These are phyloP conservation scores for Siniperca knerii DNA, from an alignment of 2,113 vertebrate genomes.

Conservation along the genomic window DNA sequence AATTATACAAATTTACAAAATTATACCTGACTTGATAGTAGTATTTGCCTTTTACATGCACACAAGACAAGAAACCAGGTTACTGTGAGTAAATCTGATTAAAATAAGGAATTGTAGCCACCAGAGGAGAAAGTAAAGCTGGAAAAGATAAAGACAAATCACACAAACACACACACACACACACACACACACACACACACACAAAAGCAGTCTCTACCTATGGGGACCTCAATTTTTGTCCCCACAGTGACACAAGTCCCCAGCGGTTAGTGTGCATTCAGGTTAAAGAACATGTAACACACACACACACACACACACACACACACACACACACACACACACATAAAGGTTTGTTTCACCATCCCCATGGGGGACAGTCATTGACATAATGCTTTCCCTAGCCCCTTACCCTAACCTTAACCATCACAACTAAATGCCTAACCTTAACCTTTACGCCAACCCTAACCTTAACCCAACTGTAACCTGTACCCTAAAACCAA, in stretches of 20 bases:
- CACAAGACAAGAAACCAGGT: slow-evolving; percentile 23
- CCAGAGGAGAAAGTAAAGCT: slow-evolving; percentile 31
- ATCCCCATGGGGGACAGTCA: too few relatives aligned
- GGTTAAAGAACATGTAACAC: background rate
- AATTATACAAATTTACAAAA: slow-evolving; percentile 1
- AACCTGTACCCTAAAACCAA: too few relatives aligned
- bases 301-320: too few relatives aligned
- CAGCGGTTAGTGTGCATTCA: too few relatives aligned
- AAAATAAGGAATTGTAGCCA: slow-evolving; percentile 32
- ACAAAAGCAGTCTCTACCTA: background rate
- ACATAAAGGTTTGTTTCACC: background rate
- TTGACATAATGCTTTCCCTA: too few relatives aligned
- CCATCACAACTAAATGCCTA: too few relatives aligned
- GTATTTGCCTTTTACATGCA: slow-evolving; percentile 11
- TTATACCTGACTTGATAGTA: background rate
- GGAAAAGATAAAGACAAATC: slow-evolving; percentile 27
- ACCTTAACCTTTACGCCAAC: too few relatives aligned
- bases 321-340: slow-evolving; percentile 20
- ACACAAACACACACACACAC: background rate
- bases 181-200: slow-evolving; percentile 2
- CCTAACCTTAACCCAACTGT: too few relatives aligned
- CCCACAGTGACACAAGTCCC: too few relatives aligned
- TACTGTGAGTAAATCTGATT: slow-evolving; percentile 26
- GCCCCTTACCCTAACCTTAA: too few relatives aligned
- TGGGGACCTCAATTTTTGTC: too few relatives aligned